Base-by-base conservation (phyloP, 2,888 invertebrate species). In the Leptinotarsa tumamoca region DNA sequence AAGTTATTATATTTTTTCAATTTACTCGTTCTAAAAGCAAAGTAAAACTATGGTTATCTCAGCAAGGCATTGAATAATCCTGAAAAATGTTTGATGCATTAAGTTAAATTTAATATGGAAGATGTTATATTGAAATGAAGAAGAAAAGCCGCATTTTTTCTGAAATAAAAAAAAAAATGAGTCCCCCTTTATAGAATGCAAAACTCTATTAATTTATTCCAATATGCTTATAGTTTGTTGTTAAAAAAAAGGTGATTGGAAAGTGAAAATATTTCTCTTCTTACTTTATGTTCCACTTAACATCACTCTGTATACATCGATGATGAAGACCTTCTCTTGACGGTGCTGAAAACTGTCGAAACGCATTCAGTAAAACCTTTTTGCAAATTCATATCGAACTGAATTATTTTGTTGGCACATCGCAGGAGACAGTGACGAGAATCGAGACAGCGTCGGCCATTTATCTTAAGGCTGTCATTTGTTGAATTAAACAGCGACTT, bases 391-490 rank as follows among this genome's bases (percentile, higher is more conserved):
- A 72, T 79, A 77, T 78, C 70, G 75, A 78, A 80, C 79, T 80
- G 79, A 80, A 80, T 80, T 81, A 80, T 80, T 76, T 76, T 70
- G 72, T 70, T 75, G 82, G 73, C 81, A 61, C 61, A 58, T 49
- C 43, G 18, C 49, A 50, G 18, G 43, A 81, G 80, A 73, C 78
- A 80, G 81, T 83, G 85, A 86, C 84, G 84, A 82, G 85, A 80
- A 81, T 83, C 82, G 81, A 80, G 80, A 75, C 79, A 80, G 82
- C 83, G 83, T 84, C 80, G 81, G 82, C 80, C 82, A 85, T 87
- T 83, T 82, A 82, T 86, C 86, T 86, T 83, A 69, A 78, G 80
- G 80, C 83, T 86, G 86, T 83, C 83, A 82, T 82, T 82, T 82
- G 80, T 75, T 82, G 85, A 83, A 84, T 81, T 81, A 75, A 83